phyloP scores from a whole-genome alignment of 2,797 vertebrate genomes.

The Enteromius argenteus region DNA sequence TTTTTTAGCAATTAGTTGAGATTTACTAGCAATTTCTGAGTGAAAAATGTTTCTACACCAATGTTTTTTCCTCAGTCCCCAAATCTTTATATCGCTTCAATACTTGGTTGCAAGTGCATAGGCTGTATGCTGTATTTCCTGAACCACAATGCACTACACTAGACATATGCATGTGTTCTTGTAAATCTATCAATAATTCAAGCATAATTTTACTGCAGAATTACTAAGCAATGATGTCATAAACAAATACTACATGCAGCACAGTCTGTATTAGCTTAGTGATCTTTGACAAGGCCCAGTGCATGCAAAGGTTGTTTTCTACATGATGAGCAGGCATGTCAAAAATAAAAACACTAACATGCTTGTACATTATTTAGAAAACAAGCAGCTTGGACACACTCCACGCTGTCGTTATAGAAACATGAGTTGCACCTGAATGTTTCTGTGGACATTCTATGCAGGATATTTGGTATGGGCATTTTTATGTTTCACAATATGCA shows the following conservation, averaged over 20 bases:
- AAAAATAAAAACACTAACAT: not conserved
- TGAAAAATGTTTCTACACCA: not conserved
- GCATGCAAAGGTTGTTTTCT: not conserved
- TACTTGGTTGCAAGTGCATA: not conserved
- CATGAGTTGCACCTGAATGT: no score
- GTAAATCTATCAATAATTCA: not conserved
- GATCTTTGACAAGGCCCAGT: not conserved
- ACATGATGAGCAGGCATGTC: not conserved
- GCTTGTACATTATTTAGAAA: slow-evolving; percentile 1
- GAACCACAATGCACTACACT: not conserved
- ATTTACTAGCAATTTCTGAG: not conserved
- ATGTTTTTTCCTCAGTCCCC: not conserved
- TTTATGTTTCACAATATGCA: not conserved
- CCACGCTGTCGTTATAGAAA: not conserved
- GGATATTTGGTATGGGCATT: not conserved
- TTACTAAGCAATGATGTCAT: not conserved
- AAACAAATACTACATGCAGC: not conserved
- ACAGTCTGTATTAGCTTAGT: not conserved
- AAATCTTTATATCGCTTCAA: not conserved
- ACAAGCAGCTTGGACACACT: not conserved
- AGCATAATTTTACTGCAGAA: not conserved
- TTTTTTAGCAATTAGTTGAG: not conserved
- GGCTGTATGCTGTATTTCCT: not conserved
- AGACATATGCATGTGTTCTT: no score
- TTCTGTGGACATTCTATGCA: not conserved